Conservation (phyloP, 2,797 vertebrate genomes). For the Cossypha polioptera region DNA sequence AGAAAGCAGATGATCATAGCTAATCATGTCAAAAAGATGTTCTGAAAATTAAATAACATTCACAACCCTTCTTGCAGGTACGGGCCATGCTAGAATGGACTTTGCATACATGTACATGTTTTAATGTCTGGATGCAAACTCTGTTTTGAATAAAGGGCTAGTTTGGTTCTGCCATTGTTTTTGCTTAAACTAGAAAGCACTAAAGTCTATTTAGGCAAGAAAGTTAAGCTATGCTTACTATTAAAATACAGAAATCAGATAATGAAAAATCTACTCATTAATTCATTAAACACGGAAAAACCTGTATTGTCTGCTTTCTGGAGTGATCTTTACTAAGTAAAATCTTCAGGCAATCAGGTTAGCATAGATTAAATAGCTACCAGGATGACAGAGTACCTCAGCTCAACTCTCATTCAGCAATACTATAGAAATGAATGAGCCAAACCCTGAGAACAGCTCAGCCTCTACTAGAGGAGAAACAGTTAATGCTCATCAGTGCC, state of each 20-base stretch:
- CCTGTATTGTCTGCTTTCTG: neutral
- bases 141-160: neutral
- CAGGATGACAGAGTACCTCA: neutral
- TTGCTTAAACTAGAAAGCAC: neutral
- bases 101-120: neutral
- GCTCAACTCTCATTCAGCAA: neutral
- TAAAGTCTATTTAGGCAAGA: neutral
- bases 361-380: neutral
- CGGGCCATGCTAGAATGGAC: neutral
- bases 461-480: neutral
- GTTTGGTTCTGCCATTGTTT: neutral
- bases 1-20: neutral
- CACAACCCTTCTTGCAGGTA: neutral
- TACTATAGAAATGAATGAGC: neutral
- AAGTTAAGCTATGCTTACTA: neutral
- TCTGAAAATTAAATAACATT: neutral
- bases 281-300: neutral
- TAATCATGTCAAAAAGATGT: neutral
- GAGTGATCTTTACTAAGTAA: neutral
- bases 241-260: neutral
- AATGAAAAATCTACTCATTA: neutral
- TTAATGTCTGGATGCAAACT: neutral
- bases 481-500: neutral
- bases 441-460: neutral
- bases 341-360: neutral